A percentile compares a stretch with the other conserved stretches of the same genome.
Evolutionary conservation across 53 echinoderm and acorn worm genomes (phyloP).

Genomic region (Patiria pectinifera): DNA sequence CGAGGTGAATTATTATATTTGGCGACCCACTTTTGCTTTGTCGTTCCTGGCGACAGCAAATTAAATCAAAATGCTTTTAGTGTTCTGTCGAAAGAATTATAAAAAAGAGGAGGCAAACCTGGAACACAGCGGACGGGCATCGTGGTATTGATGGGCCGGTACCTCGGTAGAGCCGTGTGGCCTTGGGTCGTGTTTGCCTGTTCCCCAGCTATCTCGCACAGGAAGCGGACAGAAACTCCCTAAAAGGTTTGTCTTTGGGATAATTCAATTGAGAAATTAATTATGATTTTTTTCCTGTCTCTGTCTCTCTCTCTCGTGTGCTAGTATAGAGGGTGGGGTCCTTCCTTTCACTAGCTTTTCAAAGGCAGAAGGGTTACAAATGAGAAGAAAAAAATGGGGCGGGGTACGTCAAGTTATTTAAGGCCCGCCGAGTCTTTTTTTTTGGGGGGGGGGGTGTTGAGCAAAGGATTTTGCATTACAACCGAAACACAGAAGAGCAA

Average conservation of each 20-base stretch:
- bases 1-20: conserved; percentile 33
- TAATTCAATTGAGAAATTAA: conserved; percentile 59
- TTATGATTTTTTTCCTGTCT: conserved; percentile 29
- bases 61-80: conserved; percentile 66
- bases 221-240: neutral
- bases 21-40: conserved; percentile 51
- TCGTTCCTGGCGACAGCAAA: conserved; percentile 39
- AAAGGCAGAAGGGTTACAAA: neutral
- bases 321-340: neutral
- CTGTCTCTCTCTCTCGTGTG: neutral
- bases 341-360: neutral
- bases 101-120: neutral
- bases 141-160: conserved; percentile 4
- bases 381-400: neutral
- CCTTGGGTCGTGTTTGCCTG: conserved; percentile 39
- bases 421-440: neutral
- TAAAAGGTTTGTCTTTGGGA: conserved; percentile 60
- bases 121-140: neutral
- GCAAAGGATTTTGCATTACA: neutral
- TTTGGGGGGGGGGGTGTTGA: neutral
- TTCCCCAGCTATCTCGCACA: neutral
- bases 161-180: neutral
- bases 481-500: no score
- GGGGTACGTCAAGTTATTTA: neutral
- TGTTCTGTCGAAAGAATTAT: neutral